Base-by-base conservation (phyloP, 2,888 invertebrate species). In the Unio pictorum region DNA sequence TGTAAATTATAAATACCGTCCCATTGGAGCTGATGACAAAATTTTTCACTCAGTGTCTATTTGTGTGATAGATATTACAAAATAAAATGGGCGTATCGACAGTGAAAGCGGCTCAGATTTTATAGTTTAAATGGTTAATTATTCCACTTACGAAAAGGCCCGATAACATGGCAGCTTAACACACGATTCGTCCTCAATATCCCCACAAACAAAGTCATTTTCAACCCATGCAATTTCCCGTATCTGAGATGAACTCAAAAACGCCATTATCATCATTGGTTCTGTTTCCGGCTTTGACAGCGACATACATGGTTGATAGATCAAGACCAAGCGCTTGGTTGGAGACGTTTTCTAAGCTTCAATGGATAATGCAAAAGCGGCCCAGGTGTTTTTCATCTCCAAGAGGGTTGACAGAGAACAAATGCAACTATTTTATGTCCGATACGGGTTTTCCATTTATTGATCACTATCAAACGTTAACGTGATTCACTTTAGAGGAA, bases 401-500 rank as follows among this genome's bases (percentile, higher is more conserved):
- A 95, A 95, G 8, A 95, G 95, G 90, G 94, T 99, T 87, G 95
- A 95, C 84, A 94, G 95, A 81, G 97, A 98, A 67, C 94, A 95
- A 1, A 97, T 96, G 94, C 99, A 98, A 97, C 90, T 99, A 98
- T 89, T 98, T 97, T 87, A 99, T 99, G 98, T 98, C 98, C 71
- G 98, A 97, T 97, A 91, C 30, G 66, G 56, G 3, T 45, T 45
- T 45, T 45, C 45, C 45, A 45, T 45, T 3, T 45, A 45, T 11
- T 11, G 45, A 15, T 3, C 45, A 45, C 1, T 45, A 45, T 15
- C 15, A 15, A 45, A 45, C 11, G 15, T 45, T 3, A 11, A 11
- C 15, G 45, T 11, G 45, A 45, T 11, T 11, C 45, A 15, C 11
- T 45, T 45, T 45, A 45, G 45, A 3, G 45, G 45, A 45, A 2